These are phyloP conservation scores for Buteo buteo DNA, from an alignment of 2,113 vertebrate genomes.

Conservation along the genomic window DNA sequence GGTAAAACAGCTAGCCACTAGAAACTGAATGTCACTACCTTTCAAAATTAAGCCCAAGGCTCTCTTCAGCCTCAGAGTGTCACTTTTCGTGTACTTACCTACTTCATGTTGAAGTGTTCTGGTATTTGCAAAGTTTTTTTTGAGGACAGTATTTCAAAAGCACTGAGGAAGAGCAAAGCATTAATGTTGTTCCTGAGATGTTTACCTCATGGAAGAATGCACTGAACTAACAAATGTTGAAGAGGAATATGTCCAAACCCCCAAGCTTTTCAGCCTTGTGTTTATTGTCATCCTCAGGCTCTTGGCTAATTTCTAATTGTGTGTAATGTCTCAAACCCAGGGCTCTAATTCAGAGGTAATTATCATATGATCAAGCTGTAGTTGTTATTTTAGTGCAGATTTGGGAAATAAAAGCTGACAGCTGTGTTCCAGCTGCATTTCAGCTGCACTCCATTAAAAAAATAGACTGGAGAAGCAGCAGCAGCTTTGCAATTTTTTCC, in stretches of 20 bases:
- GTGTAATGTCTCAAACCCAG: conserved; percentile 34
- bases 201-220: not conserved
- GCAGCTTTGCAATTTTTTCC: conserved; percentile 20
- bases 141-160: not conserved
- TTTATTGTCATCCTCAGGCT: conserved; percentile 57
- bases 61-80: not conserved
- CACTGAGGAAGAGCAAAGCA: not conserved
- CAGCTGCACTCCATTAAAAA: conserved; percentile 55
- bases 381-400: conserved; percentile 61
- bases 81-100: not conserved
- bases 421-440: conserved; percentile 67
- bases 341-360: conserved; percentile 60
- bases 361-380: conserved; percentile 56
- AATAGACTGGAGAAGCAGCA: not conserved
- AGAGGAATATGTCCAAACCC: not conserved
- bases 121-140: not conserved
- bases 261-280: conserved; percentile 17
- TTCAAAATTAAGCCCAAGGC: not conserved
- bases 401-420: conserved; percentile 65
- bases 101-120: not conserved
- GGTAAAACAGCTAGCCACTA: not conserved
- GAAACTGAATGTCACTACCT: not conserved
- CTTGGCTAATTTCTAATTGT: conserved; percentile 54
- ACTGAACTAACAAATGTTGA: conserved; percentile 11
- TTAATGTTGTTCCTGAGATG: not conserved